Evolutionary conservation across 1,140 invertebrate species (phyloP).

Genomic region (Drosophila arawakana): DNA sequence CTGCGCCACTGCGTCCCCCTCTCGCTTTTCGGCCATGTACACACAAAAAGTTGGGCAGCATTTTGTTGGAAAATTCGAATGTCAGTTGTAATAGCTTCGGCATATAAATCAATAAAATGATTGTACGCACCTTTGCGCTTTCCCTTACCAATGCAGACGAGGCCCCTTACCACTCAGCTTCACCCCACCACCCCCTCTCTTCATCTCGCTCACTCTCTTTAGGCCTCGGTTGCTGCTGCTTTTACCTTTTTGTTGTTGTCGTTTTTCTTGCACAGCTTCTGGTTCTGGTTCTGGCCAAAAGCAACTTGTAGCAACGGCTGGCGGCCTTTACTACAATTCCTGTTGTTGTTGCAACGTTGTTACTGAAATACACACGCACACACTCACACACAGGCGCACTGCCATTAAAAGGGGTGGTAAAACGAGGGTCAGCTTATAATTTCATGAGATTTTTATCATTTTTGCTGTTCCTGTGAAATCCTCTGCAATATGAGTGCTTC

Average conservation of each 20-base stretch:
- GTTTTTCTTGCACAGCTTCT: constrained; percentile 18
- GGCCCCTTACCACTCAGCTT: too few species aligned
- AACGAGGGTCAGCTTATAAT: constrained; percentile 38
- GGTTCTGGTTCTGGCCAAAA: constrained; percentile 33
- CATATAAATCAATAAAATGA: constrained; percentile 84
- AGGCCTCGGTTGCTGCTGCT: constrained; percentile 8
- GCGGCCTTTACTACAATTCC: constrained; percentile 46
- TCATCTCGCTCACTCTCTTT: constrained; percentile 3
- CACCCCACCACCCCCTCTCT: constrained; percentile 8
- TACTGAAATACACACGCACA: constrained; percentile 46
- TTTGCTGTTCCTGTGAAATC: background rate
- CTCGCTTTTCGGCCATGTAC: constrained; percentile 29
- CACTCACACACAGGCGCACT: too few species aligned
- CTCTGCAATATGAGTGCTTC: background rate
- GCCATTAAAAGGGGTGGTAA: constrained; percentile 56
- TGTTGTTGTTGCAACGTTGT: constrained; percentile 67
- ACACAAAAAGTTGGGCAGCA: constrained; percentile 46
- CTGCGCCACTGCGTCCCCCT: background rate
- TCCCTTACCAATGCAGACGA: background rate
- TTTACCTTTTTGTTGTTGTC: constrained; percentile 11
- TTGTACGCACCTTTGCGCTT: constrained; percentile 80
- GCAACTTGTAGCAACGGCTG: constrained; percentile 63
- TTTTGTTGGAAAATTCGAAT: constrained; percentile 79
- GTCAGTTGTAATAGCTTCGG: constrained; percentile 84
- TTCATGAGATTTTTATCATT: constrained; percentile 5